Conservation (phyloP, 37 sponge, comb jelly and placozoan species). For the Ianthella basta region DNA sequence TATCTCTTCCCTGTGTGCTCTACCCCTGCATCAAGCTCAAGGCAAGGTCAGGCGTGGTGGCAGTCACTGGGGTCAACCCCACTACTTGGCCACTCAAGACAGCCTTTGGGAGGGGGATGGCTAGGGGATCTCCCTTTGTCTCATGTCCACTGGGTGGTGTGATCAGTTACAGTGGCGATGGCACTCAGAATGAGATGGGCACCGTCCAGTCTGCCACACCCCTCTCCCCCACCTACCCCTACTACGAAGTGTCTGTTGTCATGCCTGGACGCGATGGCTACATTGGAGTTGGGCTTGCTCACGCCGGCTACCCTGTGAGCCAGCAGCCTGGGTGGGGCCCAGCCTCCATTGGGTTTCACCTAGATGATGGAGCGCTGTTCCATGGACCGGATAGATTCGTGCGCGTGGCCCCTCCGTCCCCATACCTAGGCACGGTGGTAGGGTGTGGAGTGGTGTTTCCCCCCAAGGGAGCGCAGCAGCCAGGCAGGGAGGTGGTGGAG, state of each 20-base stretch:
- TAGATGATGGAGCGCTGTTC: constrained; percentile 56
- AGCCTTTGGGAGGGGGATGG: constrained; percentile 52
- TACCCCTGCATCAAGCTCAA: background rate
- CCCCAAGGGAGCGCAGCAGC: constrained; percentile 29
- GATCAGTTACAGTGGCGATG: background rate
- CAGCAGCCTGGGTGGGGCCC: constrained; percentile 59
- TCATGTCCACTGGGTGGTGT: background rate
- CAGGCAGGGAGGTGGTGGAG: constrained; percentile 21
- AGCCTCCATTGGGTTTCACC: constrained; percentile 65
- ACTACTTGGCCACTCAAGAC: constrained; percentile 31
- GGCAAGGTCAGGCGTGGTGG: background rate
- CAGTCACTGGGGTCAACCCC: constrained; percentile 34
- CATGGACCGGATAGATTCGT: constrained; percentile 15
- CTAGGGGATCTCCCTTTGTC: constrained; percentile 19
- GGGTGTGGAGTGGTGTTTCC: constrained; percentile 80
- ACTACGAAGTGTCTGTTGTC: constrained; percentile 60
- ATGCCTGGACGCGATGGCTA: background rate
- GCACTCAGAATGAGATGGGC: constrained; percentile 8
- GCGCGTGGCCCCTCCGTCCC: constrained; percentile 12
- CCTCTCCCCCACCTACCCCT: constrained; percentile 52
- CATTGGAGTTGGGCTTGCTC: constrained; percentile 73
- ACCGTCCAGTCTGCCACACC: constrained; percentile 65
- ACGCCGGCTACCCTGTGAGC: constrained; percentile 40
- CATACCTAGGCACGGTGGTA: constrained; percentile 36
- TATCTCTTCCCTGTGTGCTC: background rate